Evolutionary conservation across 2,113 vertebrate species (phyloP), one percentile per base, ranked within the genome.

Genomic region (Antechinus stuartii): DNA sequence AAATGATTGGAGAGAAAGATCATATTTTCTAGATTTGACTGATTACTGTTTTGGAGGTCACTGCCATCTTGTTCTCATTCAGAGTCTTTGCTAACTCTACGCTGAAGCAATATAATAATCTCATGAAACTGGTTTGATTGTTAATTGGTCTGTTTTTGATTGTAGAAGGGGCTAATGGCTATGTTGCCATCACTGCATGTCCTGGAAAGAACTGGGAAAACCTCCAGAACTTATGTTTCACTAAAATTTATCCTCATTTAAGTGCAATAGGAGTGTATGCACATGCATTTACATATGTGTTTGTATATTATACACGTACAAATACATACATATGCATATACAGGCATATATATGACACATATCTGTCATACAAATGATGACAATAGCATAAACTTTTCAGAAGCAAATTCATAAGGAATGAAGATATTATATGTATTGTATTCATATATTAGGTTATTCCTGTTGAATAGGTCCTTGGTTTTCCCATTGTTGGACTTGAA

Each of bases 1-100:
- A 76, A 84, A n/a, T 42, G 19, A 84, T 92, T 53, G 91, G 93
- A 96, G 46, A 54, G 57, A 27, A 68, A 93, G 61, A 16, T 47
- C 42, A 26, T 95, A 30, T 96, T 90, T 93, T 94, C 90, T 96
- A 50, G 52, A 56, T 94, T 93, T 94, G 68, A 42, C 46, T 91
- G 61, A 92, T 91, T 95, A 93, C 95, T 92, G 54, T 93, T 57
- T 93, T 50, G 92, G 7, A 53, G 90, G 26, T 46, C 55, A 5
- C 54, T 94, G 46, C 84, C 89, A 47, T 22, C 90, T 89, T 93
- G 53, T 96, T 76, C 19, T 94, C 84, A 93, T 47, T 68, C 8
- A 3, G 91, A 4, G 12, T 76, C 46, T 95, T 47, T 54, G 46
- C 91, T 55, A 54, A 24, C 89, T 42, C 8, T 90, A 92, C 84